These are phyloP conservation scores for Brachyhypopomus gauderio DNA, from an alignment of 2,113 vertebrate species.

Conservation along the genomic window DNA sequence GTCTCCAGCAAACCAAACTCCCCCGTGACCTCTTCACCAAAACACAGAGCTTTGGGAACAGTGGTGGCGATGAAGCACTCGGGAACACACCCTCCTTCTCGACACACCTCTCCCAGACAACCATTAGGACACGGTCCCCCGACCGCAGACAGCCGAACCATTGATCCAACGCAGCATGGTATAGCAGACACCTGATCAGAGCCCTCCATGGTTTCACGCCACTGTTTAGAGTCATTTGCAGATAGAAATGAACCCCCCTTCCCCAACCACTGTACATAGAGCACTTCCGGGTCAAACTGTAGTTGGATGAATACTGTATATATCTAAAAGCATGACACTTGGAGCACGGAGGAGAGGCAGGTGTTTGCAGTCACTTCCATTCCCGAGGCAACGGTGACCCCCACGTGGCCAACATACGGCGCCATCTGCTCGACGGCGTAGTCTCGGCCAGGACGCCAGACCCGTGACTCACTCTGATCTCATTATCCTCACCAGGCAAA, in stretches of 20 bases:
- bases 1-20: not conserved
- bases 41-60: not conserved
- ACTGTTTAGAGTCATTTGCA: no score
- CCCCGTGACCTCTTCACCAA: not conserved
- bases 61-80: not conserved
- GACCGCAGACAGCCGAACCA: not conserved
- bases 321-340: not conserved
- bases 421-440: slow-evolving; percentile 46
- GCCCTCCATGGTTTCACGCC: no score
- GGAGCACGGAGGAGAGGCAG: not conserved
- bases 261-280: no score
- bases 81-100: not conserved
- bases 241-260: no score
- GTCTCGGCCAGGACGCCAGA: slow-evolving; percentile 8
- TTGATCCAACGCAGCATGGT: no score
- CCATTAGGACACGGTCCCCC: not conserved
- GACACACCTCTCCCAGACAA: not conserved
- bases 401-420: slow-evolving; percentile 34
- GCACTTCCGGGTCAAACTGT: no score
- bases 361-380: not conserved
- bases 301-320: no score
- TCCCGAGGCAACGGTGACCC: slow-evolving; percentile 30
- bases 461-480: slow-evolving; percentile 7
- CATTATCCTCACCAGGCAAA: not conserved
- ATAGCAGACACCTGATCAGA: no score